Base-by-base conservation (phyloP, 2,888 invertebrate genomes). In the Lagria hirta region DNA sequence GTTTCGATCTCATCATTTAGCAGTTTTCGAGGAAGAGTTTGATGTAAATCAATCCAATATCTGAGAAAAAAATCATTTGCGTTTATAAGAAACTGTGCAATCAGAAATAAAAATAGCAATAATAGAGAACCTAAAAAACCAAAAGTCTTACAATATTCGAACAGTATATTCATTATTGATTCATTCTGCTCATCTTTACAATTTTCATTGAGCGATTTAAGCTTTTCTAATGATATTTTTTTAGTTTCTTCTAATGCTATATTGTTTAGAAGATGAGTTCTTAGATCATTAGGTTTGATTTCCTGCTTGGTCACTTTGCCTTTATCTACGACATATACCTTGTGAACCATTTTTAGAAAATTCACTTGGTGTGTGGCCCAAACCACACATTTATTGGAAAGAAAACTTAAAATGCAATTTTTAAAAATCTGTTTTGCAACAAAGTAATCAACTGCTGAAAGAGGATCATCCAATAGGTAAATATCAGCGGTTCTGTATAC, bases 391-490 rank as follows among this genome's bases (percentile, higher is more conserved):
- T 80, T 81, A 7, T 74, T 67, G 20, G 68, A 66, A 41, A 84
- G 65, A 38, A 67, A 72, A 13, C 77, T 79, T 43, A 70, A 71
- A 51, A 88, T 81, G 62, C 86, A 88, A 58, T 79, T 78, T 15
- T 85, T 78, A 65, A 86, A 88, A 4, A 84, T 67, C 57, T 82
- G 79, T 23, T 80, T 75, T 0, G 84, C 84, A 0, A 88, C 87
- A 43, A 80, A 79, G 0, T 84, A 75, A 58, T 88, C 88, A 0
- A 88, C 87, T 0, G 88, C 87, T 29, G 86, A 86, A 12, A 88
- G 68, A 0, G 88, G 88, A 65, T 88, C 88, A 57, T 89, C 88
- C 26, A 88, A 66, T 18, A 88, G 70, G 59, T 86, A 88, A 17
- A 88, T 75, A 54, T 88, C 87, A 1, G 86, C 85, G 52, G 83